These are phyloP conservation scores for Drosophila kepulauana DNA, from an alignment of 1,140 invertebrate species.

Conservation along the genomic window DNA sequence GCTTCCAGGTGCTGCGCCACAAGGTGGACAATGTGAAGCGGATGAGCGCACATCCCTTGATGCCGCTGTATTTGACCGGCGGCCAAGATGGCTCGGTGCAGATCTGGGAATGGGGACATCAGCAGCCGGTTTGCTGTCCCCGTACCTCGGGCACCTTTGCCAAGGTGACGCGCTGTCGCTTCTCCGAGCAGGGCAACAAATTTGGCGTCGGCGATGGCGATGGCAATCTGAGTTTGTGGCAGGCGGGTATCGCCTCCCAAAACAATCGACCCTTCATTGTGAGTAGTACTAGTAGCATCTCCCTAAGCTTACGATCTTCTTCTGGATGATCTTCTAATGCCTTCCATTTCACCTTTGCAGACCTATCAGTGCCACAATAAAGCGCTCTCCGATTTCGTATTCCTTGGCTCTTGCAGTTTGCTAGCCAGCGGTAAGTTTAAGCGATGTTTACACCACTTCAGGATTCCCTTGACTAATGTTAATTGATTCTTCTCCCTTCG, in stretches of 20 bases:
- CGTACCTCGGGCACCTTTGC: slow-evolving; percentile 93
- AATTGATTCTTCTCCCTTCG: slow-evolving; percentile 40
- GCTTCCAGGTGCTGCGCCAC: slow-evolving; percentile 91
- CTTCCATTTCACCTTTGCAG: slow-evolving; percentile 86
- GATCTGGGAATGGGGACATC: slow-evolving; percentile 99
- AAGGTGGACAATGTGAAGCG: slow-evolving; percentile 97
- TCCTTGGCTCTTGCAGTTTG: slow-evolving; percentile 98
- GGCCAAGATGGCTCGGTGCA: slow-evolving; percentile 98
- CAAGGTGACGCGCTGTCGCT: slow-evolving; percentile 97
- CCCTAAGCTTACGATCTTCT: too few relatives aligned
- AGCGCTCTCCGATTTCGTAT: slow-evolving; percentile 98
- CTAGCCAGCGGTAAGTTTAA: slow-evolving; percentile 92
- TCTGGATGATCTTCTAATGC: neutral
- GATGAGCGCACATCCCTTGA: slow-evolving; percentile 96
- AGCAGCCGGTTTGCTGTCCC: slow-evolving; percentile 94
- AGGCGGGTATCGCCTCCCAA: slow-evolving; percentile 94
- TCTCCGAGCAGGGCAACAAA: slow-evolving; percentile 99
- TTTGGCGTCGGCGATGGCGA: slow-evolving; percentile 98
- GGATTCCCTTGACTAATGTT: neutral
- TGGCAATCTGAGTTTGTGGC: slow-evolving; percentile 96
- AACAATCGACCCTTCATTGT: slow-evolving; percentile 97
- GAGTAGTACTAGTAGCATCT: slow-evolving; percentile 85
- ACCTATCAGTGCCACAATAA: slow-evolving; percentile 98
- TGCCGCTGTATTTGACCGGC: slow-evolving; percentile 98
- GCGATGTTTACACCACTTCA: too few relatives aligned